phyloP scores from a whole-genome alignment of 1,140 invertebrate genomes.

The Penaeus vannamei region DNA sequence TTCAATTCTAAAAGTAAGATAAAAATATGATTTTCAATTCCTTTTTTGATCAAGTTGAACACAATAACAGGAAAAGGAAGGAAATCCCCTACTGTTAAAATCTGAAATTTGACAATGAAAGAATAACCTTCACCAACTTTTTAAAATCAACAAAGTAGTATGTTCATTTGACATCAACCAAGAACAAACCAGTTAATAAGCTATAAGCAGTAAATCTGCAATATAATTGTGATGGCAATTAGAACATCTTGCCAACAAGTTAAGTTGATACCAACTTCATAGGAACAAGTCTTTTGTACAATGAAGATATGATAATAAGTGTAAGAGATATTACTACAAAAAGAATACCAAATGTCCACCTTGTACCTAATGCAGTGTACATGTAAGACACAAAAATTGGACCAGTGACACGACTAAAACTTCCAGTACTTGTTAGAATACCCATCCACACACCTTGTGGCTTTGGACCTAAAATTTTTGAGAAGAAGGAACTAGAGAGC shows the following conservation, averaged over 20 bases:
- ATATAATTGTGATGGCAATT: background rate
- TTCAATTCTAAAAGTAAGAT: background rate
- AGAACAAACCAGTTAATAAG: background rate
- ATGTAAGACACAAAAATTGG: slow-evolving; percentile 68
- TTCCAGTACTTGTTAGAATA: slow-evolving; percentile 61
- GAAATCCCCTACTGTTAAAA: too few relatives aligned
- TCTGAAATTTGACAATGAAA: too few relatives aligned
- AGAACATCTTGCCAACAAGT: slow-evolving; percentile 19
- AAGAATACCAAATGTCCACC: slow-evolving; percentile 57
- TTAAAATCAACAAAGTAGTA: too few relatives aligned
- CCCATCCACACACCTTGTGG: slow-evolving; percentile 68
- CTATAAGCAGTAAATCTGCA: background rate
- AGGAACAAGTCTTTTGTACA: slow-evolving; percentile 62
- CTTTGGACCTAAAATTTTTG: slow-evolving; percentile 63
- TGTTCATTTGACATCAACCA: too few relatives aligned
- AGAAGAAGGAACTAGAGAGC: slow-evolving; percentile 56
- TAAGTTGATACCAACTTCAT: slow-evolving; percentile 45
- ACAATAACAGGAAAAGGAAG: too few relatives aligned
- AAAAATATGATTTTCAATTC: too few relatives aligned
- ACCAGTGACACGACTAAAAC: slow-evolving; percentile 63
- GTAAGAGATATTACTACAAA: slow-evolving; percentile 15
- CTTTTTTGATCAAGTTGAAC: too few relatives aligned
- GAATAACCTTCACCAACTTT: too few relatives aligned
- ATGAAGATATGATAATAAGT: background rate
- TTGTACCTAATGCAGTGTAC: slow-evolving; percentile 62